Conservation (phyloP, 2,888 invertebrate species). For the Tethea ocularis region DNA sequence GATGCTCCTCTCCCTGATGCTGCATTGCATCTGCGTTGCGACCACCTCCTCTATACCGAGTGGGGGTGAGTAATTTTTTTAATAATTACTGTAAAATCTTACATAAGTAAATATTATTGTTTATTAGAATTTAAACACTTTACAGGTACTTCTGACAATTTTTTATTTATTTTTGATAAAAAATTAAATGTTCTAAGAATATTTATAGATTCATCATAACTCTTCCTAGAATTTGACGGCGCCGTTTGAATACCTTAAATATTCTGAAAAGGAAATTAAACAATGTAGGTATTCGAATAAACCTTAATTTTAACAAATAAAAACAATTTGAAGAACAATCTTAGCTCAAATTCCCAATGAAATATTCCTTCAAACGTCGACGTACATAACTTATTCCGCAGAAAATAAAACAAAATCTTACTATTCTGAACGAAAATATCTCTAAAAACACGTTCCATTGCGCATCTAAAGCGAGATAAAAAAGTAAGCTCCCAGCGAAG, state of each 20-base stretch:
- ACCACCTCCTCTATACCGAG: conserved; percentile 71
- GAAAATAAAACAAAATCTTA: conserved; percentile 51
- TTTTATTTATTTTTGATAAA: too few relatives aligned
- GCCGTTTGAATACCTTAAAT: neutral
- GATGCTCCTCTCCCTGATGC: conserved; percentile 68
- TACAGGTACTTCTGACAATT: too few relatives aligned
- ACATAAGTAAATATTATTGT: neutral
- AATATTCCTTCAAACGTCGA: conserved; percentile 57
- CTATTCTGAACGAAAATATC: conserved; percentile 44
- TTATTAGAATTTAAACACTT: too few relatives aligned
- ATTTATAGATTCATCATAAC: too few relatives aligned
- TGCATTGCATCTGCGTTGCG: conserved; percentile 72
- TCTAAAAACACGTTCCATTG: conserved; percentile 45
- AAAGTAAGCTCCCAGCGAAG: conserved; percentile 27
- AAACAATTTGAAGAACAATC: conserved; percentile 12
- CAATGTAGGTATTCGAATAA: neutral
- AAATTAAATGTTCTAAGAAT: too few relatives aligned
- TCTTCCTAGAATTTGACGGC: too few relatives aligned
- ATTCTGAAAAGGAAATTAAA: neutral
- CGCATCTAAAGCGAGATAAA: conserved; percentile 40
- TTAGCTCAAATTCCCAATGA: conserved; percentile 52
- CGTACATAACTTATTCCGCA: conserved; percentile 46
- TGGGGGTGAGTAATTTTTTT: conserved; percentile 59
- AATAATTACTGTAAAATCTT: neutral
- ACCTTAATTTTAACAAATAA: neutral